Conservation (phyloP, 2,888 invertebrate genomes). For the Oxyscelio sp. region DNA sequence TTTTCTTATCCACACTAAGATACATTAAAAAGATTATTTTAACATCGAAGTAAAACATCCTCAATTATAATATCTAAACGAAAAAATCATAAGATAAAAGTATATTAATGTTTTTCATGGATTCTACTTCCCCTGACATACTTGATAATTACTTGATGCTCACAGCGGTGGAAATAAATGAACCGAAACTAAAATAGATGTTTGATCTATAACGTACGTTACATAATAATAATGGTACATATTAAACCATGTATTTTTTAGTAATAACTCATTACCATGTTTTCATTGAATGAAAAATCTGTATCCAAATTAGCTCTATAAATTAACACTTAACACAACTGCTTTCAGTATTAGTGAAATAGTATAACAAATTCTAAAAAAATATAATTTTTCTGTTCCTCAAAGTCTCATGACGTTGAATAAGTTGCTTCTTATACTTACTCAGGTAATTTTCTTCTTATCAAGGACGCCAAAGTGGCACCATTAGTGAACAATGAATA, state of each 20-base stretch:
- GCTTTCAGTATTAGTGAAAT: too few species aligned
- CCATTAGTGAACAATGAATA: conserved; percentile 20
- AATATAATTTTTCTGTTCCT: too few species aligned
- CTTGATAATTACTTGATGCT: background rate
- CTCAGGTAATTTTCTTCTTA: background rate
- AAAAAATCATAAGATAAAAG: too few species aligned
- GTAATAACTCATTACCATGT: conserved; percentile 1
- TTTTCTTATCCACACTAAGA: too few species aligned
- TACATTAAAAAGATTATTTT: too few species aligned
- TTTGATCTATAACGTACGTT: background rate
- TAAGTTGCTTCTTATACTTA: too few species aligned
- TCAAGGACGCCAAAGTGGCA: conserved; percentile 2
- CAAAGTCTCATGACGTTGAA: too few species aligned
- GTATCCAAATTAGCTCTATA: background rate
- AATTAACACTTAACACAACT: background rate
- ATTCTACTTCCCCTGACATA: background rate
- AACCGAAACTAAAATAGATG: background rate
- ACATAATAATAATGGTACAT: background rate
- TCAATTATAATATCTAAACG: too few species aligned
- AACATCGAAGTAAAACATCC: too few species aligned
- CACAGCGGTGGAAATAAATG: background rate
- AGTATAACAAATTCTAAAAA: too few species aligned
- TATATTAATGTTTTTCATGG: too few species aligned
- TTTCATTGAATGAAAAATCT: background rate
- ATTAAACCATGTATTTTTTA: background rate